Percentiles rank a stretch among this genome's conserved stretches.
Conservation (phyloP, 2,888 invertebrate genomes). For the Poecilus cupreus region DNA sequence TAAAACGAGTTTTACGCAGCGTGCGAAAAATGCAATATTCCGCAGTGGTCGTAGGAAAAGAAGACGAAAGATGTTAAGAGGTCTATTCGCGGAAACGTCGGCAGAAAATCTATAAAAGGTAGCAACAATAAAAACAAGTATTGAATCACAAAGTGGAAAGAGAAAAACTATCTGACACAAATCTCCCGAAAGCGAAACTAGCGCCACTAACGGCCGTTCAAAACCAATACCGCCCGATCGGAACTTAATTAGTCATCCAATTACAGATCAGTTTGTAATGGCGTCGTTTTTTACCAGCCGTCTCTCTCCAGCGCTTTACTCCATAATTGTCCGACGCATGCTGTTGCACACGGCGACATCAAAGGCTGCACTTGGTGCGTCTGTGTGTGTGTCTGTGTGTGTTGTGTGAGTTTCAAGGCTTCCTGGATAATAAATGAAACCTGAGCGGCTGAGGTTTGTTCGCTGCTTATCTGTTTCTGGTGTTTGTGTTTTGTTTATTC, state of each 20-base stretch:
- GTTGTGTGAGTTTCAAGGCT: slow-evolving; percentile 8
- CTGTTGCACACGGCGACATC: slow-evolving; percentile 33
- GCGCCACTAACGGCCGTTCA: slow-evolving; percentile 21
- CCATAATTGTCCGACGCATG: slow-evolving; percentile 33
- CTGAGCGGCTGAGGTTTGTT: slow-evolving; percentile 30
- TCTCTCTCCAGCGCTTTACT: slow-evolving; percentile 22
- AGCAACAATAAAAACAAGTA: too few species aligned
- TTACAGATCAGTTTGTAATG: slow-evolving; percentile 55
- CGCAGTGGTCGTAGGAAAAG: too few species aligned
- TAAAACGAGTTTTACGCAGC: too few species aligned
- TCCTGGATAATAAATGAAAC: slow-evolving; percentile 46
- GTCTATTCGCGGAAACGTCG: too few species aligned
- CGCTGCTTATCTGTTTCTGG: slow-evolving; percentile 27
- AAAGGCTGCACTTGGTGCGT: slow-evolving; percentile 31
- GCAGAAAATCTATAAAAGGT: too few species aligned
- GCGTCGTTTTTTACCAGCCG: slow-evolving; percentile 39
- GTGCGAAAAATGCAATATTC: too few species aligned
- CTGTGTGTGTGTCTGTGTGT: background rate
- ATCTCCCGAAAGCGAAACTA: background rate
- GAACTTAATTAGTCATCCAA: slow-evolving; percentile 58
- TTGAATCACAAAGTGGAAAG: background rate
- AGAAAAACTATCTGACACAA: background rate
- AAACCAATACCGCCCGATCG: slow-evolving; percentile 49
- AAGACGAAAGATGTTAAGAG: too few species aligned
- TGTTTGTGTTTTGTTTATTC: slow-evolving; percentile 37